Evolutionary conservation across 2,888 invertebrate species (phyloP).

Genomic region (Choreutis nemorana): DNA sequence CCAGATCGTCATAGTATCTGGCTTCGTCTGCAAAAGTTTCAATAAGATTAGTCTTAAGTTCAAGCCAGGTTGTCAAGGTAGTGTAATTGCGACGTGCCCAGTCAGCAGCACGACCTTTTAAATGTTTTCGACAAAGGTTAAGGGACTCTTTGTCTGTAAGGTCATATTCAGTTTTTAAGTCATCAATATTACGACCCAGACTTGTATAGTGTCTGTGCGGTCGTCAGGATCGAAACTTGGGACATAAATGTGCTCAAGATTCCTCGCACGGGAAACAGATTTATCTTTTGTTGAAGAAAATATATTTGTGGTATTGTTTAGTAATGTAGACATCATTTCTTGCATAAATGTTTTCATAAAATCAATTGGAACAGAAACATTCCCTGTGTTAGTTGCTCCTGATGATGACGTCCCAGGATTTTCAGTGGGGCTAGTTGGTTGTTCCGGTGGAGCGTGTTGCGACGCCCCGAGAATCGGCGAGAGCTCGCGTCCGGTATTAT

Average conservation of each 20-base stretch:
- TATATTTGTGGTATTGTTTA: conserved; percentile 1
- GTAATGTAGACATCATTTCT: conserved; percentile 7
- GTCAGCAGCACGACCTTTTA: conserved; percentile 9
- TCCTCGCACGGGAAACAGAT: conserved; percentile 3
- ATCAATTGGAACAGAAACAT: conserved; percentile 9
- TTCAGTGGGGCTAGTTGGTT: no score
- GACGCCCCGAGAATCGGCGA: no score
- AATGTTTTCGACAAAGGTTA: conserved; percentile 7
- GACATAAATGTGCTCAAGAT: conserved; percentile 9
- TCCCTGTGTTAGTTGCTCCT: no score
- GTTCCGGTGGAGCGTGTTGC: no score
- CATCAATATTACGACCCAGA: conserved; percentile 8
- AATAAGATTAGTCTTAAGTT: conserved; percentile 8
- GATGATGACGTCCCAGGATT: no score
- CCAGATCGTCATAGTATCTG: conserved; percentile 10
- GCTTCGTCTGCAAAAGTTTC: no score
- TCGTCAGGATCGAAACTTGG: conserved; percentile 9
- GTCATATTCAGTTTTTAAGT: conserved; percentile 5
- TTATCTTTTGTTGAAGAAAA: neutral
- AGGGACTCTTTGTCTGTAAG: conserved; percentile 6
- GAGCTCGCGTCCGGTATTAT: no score
- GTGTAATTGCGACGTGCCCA: conserved; percentile 11
- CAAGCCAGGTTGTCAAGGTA: conserved; percentile 8
- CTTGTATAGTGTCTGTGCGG: conserved; percentile 8
- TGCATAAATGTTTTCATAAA: conserved; percentile 8